Percentiles rank a stretch among this genome's conserved stretches.
These are phyloP conservation scores for pig (Sus scrofa) DNA, from an alignment of 2,113 vertebrate species.

Conservation along the genomic window DNA sequence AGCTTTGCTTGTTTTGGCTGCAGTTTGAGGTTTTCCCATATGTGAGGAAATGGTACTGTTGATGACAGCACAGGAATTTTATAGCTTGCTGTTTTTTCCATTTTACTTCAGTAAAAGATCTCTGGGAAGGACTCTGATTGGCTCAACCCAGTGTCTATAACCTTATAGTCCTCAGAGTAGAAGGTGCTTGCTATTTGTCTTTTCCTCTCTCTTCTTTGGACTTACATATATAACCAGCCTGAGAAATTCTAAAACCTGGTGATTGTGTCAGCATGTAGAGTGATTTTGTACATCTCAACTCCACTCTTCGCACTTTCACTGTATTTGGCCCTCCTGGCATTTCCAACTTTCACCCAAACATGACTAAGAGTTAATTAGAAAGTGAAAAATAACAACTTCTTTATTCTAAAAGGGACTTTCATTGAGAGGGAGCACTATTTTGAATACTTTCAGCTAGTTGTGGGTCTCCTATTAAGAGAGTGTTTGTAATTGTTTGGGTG, in stretches of 20 bases:
- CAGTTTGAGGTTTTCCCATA: neutral
- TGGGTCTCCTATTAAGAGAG: slow-evolving; percentile 40
- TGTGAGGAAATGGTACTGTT: neutral
- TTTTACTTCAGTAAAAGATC: neutral
- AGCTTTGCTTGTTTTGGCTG: neutral
- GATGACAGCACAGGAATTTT: neutral
- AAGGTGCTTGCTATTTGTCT: neutral
- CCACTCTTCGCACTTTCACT: neutral
- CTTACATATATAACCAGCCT: neutral
- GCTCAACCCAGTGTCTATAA: neutral
- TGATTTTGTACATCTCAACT: neutral
- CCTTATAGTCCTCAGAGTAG: neutral
- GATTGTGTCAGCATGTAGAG: neutral
- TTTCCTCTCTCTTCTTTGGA: neutral
- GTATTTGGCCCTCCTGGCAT: neutral
- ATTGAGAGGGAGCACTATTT: slow-evolving; percentile 54
- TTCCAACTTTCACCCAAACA: neutral
- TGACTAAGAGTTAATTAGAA: neutral
- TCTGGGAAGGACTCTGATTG: neutral
- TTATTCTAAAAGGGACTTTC: neutral
- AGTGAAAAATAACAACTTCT: neutral
- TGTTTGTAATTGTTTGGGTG: slow-evolving; percentile 51
- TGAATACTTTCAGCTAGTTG: slow-evolving; percentile 67
- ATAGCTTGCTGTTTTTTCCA: neutral
- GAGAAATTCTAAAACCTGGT: neutral